phyloP scores from a whole-genome alignment of 2,888 invertebrate genomes.

The Elmis aenea region DNA sequence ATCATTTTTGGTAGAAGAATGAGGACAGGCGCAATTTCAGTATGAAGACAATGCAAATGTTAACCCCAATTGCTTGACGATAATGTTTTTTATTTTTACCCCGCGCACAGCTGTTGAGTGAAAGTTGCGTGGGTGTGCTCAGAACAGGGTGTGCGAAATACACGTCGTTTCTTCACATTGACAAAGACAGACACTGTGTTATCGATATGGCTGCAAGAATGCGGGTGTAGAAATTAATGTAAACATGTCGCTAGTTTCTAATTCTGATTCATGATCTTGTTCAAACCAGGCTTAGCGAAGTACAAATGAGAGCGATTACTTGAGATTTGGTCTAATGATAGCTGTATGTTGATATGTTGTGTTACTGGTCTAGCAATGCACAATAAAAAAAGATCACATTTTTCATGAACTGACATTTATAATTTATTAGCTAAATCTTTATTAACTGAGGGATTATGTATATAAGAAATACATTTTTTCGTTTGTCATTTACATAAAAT shows the following conservation, averaged over 20 bases:
- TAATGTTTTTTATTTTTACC: too few relatives aligned
- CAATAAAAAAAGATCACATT: conserved; percentile 5
- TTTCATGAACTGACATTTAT: conserved; percentile 13
- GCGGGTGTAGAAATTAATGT: conserved; percentile 36
- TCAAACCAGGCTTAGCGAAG: conserved; percentile 10
- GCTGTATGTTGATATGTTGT: conserved; percentile 13
- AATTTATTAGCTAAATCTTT: conserved; percentile 14
- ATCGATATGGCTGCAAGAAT: conserved; percentile 22
- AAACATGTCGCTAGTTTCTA: conserved; percentile 32
- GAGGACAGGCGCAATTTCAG: too few relatives aligned
- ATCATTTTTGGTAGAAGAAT: too few relatives aligned
- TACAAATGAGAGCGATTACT: conserved; percentile 17
- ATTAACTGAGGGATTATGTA: too few relatives aligned
- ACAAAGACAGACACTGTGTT: conserved; percentile 10
- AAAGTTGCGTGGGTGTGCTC: conserved; percentile 22
- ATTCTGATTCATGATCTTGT: conserved; percentile 33
- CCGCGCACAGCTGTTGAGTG: conserved; percentile 23
- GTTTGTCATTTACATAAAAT: too few relatives aligned
- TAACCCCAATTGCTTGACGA: too few relatives aligned
- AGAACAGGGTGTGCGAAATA: conserved; percentile 4
- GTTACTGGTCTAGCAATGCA: conserved; percentile 2
- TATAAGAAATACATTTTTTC: too few relatives aligned
- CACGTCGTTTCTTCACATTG: conserved; percentile 5
- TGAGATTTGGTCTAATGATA: conserved; percentile 15
- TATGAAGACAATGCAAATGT: too few relatives aligned